Evolutionary conservation across 2,113 vertebrate species (phyloP).

Genomic region (Boleophthalmus pectinirostris): DNA sequence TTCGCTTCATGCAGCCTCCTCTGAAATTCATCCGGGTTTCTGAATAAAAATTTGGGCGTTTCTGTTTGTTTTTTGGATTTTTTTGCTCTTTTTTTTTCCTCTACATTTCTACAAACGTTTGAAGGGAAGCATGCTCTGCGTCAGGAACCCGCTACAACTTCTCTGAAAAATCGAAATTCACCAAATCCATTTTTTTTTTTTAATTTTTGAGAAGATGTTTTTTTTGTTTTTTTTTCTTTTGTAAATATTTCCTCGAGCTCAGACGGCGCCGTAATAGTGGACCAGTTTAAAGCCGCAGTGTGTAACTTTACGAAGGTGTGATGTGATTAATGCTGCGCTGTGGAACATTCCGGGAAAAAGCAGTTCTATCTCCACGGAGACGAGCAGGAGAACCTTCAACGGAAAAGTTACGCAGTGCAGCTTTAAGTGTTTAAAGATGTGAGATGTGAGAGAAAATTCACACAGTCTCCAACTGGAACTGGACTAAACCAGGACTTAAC

Average conservation of each 20-base stretch:
- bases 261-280: not conserved
- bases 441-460: too few species aligned
- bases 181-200: constrained; percentile 1
- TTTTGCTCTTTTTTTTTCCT: not conserved
- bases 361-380: too few species aligned
- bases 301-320: too few species aligned
- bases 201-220: too few species aligned
- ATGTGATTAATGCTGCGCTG: not conserved
- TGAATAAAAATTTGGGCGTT: constrained; percentile 20
- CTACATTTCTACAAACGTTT: constrained; percentile 42
- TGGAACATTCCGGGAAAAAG: too few species aligned
- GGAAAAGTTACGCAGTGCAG: too few species aligned
- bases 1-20: constrained; percentile 57
- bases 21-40: constrained; percentile 17
- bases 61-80: not conserved
- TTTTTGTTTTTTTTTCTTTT: not conserved
- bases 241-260: not conserved
- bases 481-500: too few species aligned
- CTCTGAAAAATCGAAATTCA: too few species aligned
- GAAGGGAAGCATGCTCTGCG: constrained; percentile 64
- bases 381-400: too few species aligned
- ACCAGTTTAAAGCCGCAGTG: not conserved
- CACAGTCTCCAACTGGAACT: too few species aligned
- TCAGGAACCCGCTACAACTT: constrained; percentile 66
- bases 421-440: too few species aligned